A percentile compares a stretch with the other conserved stretches of the same genome.
Evolutionary conservation across 2,888 invertebrate genomes (phyloP).

Genomic region (Tiliacea aurago): DNA sequence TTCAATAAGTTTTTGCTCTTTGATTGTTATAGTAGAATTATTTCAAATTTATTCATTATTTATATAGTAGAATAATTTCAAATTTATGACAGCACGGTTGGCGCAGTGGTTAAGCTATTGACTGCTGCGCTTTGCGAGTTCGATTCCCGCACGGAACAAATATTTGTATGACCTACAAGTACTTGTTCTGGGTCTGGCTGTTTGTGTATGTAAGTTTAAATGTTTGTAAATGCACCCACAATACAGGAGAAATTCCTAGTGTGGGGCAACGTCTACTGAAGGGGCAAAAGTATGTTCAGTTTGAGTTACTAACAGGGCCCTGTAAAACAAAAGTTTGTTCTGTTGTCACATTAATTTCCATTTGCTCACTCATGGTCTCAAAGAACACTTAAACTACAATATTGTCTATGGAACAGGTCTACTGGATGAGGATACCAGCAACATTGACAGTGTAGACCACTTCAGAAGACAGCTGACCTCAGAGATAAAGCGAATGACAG

Average conservation of each 20-base stretch:
- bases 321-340: not conserved
- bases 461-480: constrained; percentile 86
- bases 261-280: no score
- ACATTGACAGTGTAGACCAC: constrained; percentile 79
- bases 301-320: no score
- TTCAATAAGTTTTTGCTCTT: not conserved
- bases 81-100: no score
- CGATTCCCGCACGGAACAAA: no score
- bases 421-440: constrained; percentile 80
- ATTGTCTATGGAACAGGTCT: constrained; percentile 71
- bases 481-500: constrained; percentile 89
- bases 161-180: no score
- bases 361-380: not conserved
- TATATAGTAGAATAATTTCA: no score
- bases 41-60: not conserved
- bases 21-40: not conserved
- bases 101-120: no score
- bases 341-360: not conserved
- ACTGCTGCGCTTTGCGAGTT: no score
- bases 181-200: no score
- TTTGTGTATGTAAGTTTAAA: no score
- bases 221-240: no score
- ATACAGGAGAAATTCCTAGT: no score
- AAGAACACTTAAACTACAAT: not conserved
- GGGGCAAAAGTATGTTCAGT: not conserved